Percentiles rank a stretch among this genome's conserved stretches.
Evolutionary conservation across 2,888 invertebrate genomes (phyloP).

Genomic region (Ctena decussata): DNA sequence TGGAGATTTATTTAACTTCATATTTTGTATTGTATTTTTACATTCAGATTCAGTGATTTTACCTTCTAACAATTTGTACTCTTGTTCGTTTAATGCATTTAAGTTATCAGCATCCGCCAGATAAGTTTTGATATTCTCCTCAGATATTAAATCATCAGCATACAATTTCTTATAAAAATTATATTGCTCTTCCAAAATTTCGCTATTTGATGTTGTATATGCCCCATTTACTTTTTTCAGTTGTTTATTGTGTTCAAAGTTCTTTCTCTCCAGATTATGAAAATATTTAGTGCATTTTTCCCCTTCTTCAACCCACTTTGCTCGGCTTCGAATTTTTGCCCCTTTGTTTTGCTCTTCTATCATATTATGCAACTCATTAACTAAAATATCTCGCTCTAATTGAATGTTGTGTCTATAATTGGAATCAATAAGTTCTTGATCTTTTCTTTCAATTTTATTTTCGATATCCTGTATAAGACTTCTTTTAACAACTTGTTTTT

Average conservation of each 20-base stretch:
- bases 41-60: neutral
- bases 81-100: neutral
- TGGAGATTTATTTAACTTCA: slow-evolving; percentile 39
- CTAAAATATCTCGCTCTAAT: neutral
- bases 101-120: neutral
- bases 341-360: neutral
- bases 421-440: neutral
- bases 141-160: neutral
- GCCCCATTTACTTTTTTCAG: neutral
- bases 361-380: neutral
- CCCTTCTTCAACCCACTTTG: neutral
- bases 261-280: slow-evolving; percentile 86
- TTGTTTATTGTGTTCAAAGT: neutral
- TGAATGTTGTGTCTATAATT: neutral
- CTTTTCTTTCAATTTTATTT: neutral
- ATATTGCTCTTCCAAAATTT: neutral
- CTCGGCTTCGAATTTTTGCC: slow-evolving; percentile 1
- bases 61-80: neutral
- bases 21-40: slow-evolving; percentile 16
- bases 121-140: neutral
- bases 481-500: neutral
- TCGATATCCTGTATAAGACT: too few species aligned
- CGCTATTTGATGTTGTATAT: neutral
- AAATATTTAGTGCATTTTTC: slow-evolving; percentile 8
- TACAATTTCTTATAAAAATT: neutral